These are phyloP conservation scores for Dasysyrphus tricinctus DNA, from an alignment of 2,888 invertebrate genomes.

Conservation along the genomic window DNA sequence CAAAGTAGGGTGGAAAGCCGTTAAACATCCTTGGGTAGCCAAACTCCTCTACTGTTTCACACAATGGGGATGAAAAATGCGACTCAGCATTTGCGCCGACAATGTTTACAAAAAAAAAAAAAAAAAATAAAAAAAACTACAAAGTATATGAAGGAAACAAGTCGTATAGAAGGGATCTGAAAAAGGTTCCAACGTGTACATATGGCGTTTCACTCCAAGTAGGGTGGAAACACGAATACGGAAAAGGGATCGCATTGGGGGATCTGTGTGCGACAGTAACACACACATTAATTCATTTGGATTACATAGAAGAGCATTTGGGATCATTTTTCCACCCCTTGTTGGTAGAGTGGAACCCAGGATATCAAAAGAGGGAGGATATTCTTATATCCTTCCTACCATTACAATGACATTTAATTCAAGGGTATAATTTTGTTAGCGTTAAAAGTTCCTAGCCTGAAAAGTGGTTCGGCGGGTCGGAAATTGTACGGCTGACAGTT, in stretches of 20 bases:
- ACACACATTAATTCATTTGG: conserved; percentile 17
- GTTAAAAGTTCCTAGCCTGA: conserved; percentile 23
- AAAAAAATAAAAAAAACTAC: conserved; percentile 29
- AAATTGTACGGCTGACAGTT: conserved; percentile 30
- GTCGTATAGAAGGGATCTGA: conserved; percentile 66
- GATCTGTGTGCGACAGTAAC: conserved; percentile 62
- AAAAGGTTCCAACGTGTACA: conserved; percentile 52
- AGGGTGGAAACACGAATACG: conserved; percentile 59
- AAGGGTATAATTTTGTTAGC: conserved; percentile 63
- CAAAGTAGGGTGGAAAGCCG: conserved; percentile 72
- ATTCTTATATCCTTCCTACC: conserved; percentile 55
- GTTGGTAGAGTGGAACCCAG: conserved; percentile 59
- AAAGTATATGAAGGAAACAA: conserved; percentile 32
- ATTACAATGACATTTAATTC: conserved; percentile 39
- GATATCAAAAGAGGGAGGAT: conserved; percentile 65
- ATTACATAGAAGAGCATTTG: conserved; percentile 35
- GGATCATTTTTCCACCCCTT: conserved; percentile 75
- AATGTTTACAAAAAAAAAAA: conserved; percentile 27
- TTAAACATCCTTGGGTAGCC: conserved; percentile 56
- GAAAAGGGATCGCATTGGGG: conserved; percentile 75
- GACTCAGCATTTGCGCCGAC: conserved; percentile 55
- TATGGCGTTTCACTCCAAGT: conserved; percentile 55
- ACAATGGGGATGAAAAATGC: conserved; percentile 70
- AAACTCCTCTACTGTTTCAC: conserved; percentile 24
- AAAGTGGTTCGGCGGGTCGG: conserved; percentile 43